Evolutionary conservation across 2,888 invertebrate species (phyloP), one percentile per base, ranked within the genome.

Genomic region (Cheilosia scutellata): DNA sequence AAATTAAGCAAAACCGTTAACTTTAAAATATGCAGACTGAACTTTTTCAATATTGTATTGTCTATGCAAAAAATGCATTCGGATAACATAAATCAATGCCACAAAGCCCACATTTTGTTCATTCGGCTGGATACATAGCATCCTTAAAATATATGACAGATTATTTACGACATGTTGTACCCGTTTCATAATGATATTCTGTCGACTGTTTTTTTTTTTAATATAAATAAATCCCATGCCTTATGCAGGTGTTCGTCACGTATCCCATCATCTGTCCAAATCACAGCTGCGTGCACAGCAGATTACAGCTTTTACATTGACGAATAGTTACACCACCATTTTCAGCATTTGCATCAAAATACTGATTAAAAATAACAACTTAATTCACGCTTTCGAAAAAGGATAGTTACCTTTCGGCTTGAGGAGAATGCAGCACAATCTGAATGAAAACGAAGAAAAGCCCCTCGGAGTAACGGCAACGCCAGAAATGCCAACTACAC

Each of bases 331-430:
- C 47, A 40, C 31, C 9, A 44, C 29, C 65, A 37, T 76, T 70
- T 51, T 51, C 42, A 62, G 53, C 77, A 82, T 65, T 55, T 77
- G 60, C 55, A 53, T 60, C 29, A 51, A 51, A 25, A 75, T 68
- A 75, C 58, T 66, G 77, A 77, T 77, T 82, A 72, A 82, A 77
- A 53, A 33, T 57, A 70, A 77, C 82, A 82, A 82, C 82, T 82
- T 82, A 82, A 82, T 82, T 72, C 55, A 72, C 58, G 31, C 58
- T 66, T 77, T 82, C 47, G 16, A 49, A 53, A 57, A 77, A 70
- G 68, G 53, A 70, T 70, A 44, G n/a, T 16, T 16, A 57, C 57
- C 29, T 37, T 58, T 49, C 58, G 70, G 47, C 70, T 49, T n/a
- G 27, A 58, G 58, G 25, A n/a, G n/a, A 25, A 25, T n/a, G 55